Percentiles rank a stretch among this genome's conserved stretches.
phyloP scores from a whole-genome alignment of 2,113 vertebrate species.

The Phalacrocorax aristotelis region DNA sequence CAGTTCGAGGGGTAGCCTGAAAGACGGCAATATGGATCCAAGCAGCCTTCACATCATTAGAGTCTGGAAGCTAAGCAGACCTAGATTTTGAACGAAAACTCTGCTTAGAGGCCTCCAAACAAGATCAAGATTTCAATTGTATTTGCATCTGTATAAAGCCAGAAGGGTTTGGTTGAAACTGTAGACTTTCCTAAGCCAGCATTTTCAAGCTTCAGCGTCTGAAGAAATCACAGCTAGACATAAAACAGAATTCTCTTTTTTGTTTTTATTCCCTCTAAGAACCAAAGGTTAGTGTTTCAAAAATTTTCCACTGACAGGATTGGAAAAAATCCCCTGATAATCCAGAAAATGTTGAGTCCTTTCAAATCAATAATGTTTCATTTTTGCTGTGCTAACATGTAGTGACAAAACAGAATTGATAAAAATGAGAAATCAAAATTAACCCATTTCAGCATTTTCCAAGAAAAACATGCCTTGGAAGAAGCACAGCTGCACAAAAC shows the following conservation, averaged over 20 bases:
- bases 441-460: neutral
- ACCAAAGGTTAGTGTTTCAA: neutral
- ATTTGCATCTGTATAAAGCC: neutral
- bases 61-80: neutral
- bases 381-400: neutral
- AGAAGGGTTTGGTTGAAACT: slow-evolving; percentile 16
- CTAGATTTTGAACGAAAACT: neutral
- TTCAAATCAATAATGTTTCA: neutral
- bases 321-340: neutral
- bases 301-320: neutral
- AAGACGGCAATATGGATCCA: neutral
- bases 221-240: neutral
- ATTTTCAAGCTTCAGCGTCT: slow-evolving; percentile 1
- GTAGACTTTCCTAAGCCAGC: neutral
- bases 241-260: neutral
- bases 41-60: neutral
- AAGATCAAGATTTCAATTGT: neutral
- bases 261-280: neutral
- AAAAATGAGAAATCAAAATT: neutral
- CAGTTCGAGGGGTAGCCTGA: neutral
- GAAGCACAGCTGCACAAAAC: neutral
- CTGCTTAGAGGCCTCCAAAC: neutral
- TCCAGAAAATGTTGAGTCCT: neutral
- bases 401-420: neutral
- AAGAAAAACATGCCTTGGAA: neutral